phyloP scores from a whole-genome alignment of 2,888 invertebrate genomes.

The Belgica antarctica region DNA sequence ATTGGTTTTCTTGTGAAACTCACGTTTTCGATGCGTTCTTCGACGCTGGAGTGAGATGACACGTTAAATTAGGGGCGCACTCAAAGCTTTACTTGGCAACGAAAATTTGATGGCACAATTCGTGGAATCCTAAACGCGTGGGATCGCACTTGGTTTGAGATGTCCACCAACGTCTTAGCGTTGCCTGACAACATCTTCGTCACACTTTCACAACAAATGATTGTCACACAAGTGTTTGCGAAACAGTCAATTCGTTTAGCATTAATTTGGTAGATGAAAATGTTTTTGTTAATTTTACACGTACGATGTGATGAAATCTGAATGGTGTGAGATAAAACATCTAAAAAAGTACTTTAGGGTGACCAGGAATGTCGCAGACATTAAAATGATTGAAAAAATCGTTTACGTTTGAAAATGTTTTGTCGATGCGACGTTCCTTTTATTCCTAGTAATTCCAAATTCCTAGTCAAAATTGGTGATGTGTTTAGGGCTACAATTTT shows the following conservation, averaged over 20 bases:
- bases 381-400: background rate
- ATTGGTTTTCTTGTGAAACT: too few species aligned
- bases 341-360: background rate
- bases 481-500: too few species aligned
- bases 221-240: background rate
- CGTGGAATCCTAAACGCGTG: background rate
- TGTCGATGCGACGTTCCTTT: too few species aligned
- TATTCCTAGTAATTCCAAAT: background rate
- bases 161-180: too few species aligned
- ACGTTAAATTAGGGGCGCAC: too few species aligned
- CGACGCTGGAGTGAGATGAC: too few species aligned
- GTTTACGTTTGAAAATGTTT: background rate
- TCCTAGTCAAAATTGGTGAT: background rate
- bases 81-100: conserved; percentile 25
- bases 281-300: background rate
- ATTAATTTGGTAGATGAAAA: background rate
- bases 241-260: background rate
- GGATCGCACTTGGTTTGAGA: too few species aligned
- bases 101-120: background rate
- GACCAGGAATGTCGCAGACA: background rate
- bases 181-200: background rate
- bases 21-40: too few species aligned
- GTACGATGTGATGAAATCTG: background rate
- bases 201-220: conserved; percentile 1
- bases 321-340: background rate